phyloP scores from a whole-genome alignment of 2,888 invertebrate genomes.

The Lepidochitona cinerea region DNA sequence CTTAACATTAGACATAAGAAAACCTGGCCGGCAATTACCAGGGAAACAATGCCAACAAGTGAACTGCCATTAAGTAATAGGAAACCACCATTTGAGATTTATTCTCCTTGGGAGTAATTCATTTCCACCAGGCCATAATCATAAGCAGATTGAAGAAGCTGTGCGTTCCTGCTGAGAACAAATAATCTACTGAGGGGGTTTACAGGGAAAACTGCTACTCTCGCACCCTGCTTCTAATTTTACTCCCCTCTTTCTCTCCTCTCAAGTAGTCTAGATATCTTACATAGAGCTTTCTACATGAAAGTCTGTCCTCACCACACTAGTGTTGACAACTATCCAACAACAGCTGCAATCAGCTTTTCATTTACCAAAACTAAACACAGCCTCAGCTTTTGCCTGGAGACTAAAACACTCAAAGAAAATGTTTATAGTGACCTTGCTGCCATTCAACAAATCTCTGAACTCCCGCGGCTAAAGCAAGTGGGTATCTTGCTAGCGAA shows the following conservation, averaged over 20 bases:
- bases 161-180: background rate
- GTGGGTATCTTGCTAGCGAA: too few species aligned
- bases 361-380: background rate
- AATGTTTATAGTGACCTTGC: too few species aligned
- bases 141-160: too few species aligned
- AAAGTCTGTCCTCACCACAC: too few species aligned
- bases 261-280: background rate
- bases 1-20: too few species aligned
- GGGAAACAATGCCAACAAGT: background rate
- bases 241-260: background rate
- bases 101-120: background rate
- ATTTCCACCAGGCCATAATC: too few species aligned
- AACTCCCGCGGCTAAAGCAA: too few species aligned
- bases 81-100: background rate
- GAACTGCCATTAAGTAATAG: background rate
- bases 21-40: background rate
- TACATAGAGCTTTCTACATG: background rate
- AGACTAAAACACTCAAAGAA: too few species aligned
- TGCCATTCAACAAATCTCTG: too few species aligned
- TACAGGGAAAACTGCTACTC: background rate
- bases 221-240: background rate
- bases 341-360: background rate
- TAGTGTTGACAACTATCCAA: background rate
- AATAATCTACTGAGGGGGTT: too few species aligned
- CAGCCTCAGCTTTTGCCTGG: too few species aligned